Evolutionary conservation across 2,888 invertebrate species (phyloP).

Genomic region (Cordilura impudica): DNA sequence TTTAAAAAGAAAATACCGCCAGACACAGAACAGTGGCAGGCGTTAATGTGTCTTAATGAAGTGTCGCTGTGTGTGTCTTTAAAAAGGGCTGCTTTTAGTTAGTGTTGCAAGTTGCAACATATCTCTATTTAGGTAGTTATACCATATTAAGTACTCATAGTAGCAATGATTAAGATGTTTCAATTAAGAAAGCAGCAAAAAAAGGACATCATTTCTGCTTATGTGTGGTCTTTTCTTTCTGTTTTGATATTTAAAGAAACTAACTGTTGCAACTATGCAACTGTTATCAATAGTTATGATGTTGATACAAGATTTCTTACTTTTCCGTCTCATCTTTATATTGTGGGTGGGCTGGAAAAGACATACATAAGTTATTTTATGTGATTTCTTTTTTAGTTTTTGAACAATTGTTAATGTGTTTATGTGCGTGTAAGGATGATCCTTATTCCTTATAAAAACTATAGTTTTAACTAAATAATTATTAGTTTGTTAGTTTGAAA

Average conservation of each 20-base stretch:
- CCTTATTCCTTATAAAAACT: background rate
- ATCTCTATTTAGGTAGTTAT: background rate
- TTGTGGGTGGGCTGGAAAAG: background rate
- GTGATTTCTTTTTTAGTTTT: background rate
- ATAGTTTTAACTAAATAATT: slow-evolving; percentile 28
- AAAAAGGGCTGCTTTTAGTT: slow-evolving; percentile 4
- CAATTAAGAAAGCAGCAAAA: background rate
- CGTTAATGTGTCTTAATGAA: slow-evolving; percentile 55
- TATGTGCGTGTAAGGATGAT: slow-evolving; percentile 21
- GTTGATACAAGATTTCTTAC: background rate
- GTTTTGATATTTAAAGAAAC: background rate
- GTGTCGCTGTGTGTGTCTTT: slow-evolving; percentile 19
- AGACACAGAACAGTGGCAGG: slow-evolving; percentile 39
- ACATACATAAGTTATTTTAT: background rate
- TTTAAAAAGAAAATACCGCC: background rate
- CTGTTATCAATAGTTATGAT: background rate
- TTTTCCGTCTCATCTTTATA: background rate
- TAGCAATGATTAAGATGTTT: background rate
- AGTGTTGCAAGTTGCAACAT: background rate
- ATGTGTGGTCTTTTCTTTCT: background rate
- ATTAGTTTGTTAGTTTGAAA: slow-evolving; percentile 17
- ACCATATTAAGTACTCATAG: no score
- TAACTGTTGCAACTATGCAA: background rate
- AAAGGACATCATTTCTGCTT: background rate
- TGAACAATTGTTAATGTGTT: no score